A percentile compares a stretch with the other conserved stretches of the same genome.
Evolutionary conservation across 2,797 vertebrate species (phyloP).

Genomic region (Onychomys leucogaster): DNA sequence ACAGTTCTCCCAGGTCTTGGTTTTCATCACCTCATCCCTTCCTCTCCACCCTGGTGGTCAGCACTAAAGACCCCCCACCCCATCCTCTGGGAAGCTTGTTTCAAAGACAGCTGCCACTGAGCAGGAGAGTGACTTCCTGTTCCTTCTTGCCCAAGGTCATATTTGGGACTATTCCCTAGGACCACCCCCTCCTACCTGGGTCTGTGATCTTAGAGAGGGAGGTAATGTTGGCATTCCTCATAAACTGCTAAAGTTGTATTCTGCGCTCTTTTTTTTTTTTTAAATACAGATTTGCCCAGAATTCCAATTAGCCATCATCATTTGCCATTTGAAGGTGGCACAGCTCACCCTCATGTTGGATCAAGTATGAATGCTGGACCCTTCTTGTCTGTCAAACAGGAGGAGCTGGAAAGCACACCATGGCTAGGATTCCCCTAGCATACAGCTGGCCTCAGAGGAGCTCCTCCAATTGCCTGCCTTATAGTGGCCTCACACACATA

Average conservation of each 20-base stretch:
- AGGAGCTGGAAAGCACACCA: not conserved
- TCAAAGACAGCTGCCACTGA: not conserved
- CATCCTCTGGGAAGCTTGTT: not conserved
- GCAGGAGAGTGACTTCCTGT: not conserved
- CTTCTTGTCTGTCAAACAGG: conserved; percentile 6
- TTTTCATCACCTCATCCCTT: not conserved
- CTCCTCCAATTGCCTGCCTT: not conserved
- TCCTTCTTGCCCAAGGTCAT: not conserved
- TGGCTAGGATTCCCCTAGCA: not conserved
- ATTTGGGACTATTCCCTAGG: not conserved
- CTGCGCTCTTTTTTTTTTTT: conserved; percentile 13
- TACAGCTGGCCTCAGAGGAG: not conserved
- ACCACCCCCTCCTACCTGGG: not conserved
- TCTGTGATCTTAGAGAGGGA: not conserved
- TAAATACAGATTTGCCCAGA: not conserved
- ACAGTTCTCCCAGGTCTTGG: not conserved
- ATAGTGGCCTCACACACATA: not conserved
- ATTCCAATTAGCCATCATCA: not conserved
- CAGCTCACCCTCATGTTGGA: not conserved
- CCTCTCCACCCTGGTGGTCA: not conserved
- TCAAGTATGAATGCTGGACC: not conserved
- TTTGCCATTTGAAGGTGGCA: conserved; percentile 23
- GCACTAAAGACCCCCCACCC: not conserved
- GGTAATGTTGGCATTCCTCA: not conserved
- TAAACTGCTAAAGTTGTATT: not conserved